These are phyloP conservation scores for Amia ocellicauda DNA, from an alignment of 2,113 vertebrate species.

Conservation along the genomic window DNA sequence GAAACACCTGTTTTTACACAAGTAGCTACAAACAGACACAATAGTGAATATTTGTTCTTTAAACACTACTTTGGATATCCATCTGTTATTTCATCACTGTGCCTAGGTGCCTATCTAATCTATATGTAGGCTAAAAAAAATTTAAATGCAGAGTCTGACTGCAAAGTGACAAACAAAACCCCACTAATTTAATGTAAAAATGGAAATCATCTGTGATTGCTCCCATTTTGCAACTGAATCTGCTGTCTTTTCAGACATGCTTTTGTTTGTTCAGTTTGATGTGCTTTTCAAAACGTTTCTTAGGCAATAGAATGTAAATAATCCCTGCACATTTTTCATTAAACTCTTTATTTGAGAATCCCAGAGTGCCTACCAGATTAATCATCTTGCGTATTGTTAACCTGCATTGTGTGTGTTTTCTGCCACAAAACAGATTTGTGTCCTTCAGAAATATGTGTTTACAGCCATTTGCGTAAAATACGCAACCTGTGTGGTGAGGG, in stretches of 20 bases:
- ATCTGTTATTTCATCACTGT: slow-evolving; percentile 10
- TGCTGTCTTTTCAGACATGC: neutral
- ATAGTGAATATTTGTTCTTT: neutral
- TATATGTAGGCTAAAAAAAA: too few species aligned
- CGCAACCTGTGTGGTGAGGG: slow-evolving; percentile 44
- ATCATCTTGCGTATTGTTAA: slow-evolving; percentile 26
- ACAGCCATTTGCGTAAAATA: slow-evolving; percentile 44
- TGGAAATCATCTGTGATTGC: too few species aligned
- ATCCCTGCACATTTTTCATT: neutral
- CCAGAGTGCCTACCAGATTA: slow-evolving; percentile 2
- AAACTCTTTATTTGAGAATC: neutral
- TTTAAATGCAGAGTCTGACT: too few species aligned
- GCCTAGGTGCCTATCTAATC: neutral
- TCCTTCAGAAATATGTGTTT: slow-evolving; percentile 54
- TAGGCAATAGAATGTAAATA: neutral
- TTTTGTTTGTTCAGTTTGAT: slow-evolving; percentile 1
- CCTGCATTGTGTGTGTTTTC: slow-evolving; percentile 28
- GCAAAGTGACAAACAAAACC: too few species aligned
- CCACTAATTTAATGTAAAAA: too few species aligned
- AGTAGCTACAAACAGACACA: slow-evolving; percentile 13
- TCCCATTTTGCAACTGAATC: neutral
- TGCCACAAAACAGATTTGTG: slow-evolving; percentile 38
- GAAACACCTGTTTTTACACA: slow-evolving; percentile 26
- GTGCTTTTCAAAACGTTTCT: too few species aligned
- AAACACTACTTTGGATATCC: neutral